Evolutionary conservation across 2,888 invertebrate species (phyloP).

Genomic region (Xestia xanthographa): DNA sequence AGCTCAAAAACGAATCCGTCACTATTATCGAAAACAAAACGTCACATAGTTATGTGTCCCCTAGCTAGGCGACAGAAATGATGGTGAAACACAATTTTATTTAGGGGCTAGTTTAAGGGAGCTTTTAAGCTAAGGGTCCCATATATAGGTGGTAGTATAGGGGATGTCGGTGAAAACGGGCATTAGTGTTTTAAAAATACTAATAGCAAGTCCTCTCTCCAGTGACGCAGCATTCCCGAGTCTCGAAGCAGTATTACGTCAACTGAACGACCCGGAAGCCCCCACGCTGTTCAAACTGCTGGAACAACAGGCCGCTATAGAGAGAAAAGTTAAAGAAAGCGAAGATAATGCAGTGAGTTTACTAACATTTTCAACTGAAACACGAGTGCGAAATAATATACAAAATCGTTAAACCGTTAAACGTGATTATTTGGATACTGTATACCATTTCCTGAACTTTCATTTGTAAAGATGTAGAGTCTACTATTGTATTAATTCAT

Average conservation of each 20-base stretch:
- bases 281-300: slow-evolving; percentile 93
- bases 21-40: too few relatives aligned
- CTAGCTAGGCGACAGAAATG: too few relatives aligned
- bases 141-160: too few relatives aligned
- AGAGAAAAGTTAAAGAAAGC: slow-evolving; percentile 89
- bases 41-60: too few relatives aligned
- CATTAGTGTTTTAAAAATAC: not conserved
- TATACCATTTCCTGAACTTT: not conserved
- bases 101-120: too few relatives aligned
- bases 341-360: slow-evolving; percentile 81
- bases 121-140: too few relatives aligned
- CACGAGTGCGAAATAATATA: not conserved
- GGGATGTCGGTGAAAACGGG: too few relatives aligned
- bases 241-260: slow-evolving; percentile 94
- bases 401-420: too few relatives aligned
- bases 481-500: too few relatives aligned
- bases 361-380: not conserved
- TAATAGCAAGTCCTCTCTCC: not conserved
- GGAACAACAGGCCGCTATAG: slow-evolving; percentile 92
- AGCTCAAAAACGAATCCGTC: too few relatives aligned
- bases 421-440: not conserved
- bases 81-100: too few relatives aligned
- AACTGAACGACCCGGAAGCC: slow-evolving; percentile 90
- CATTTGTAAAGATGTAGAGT: not conserved
- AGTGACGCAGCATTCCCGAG: slow-evolving; percentile 98